Percentiles rank a stretch among this genome's conserved stretches.
Evolutionary conservation across 1,140 invertebrate genomes (phyloP).

Genomic region (Drosophila pruinosa): DNA sequence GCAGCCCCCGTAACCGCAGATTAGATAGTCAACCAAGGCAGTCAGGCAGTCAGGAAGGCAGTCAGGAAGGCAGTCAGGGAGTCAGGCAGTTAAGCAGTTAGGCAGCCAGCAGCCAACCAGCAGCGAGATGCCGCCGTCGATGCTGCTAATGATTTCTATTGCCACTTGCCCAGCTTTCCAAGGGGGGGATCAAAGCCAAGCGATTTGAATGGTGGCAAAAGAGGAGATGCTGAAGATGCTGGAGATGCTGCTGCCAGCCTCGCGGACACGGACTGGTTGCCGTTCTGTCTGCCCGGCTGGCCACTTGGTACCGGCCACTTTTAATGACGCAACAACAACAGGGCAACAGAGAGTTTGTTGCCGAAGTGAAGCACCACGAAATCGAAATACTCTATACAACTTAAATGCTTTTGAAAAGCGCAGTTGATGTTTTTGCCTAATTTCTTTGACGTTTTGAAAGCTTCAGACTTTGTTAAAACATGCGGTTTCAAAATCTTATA

Average conservation of each 20-base stretch:
- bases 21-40: constrained; percentile 63
- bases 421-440: too few species aligned
- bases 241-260: neutral
- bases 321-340: constrained; percentile 64
- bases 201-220: too few species aligned
- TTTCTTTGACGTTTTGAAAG: too few species aligned
- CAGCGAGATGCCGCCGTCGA: constrained; percentile 31
- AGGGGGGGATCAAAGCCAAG: neutral
- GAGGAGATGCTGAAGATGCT: neutral
- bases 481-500: too few species aligned
- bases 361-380: neutral
- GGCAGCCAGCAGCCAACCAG: neutral
- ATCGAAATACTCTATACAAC: neutral
- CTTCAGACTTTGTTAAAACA: too few species aligned
- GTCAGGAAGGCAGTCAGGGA: neutral
- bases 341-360: neutral
- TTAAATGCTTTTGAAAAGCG: too few species aligned
- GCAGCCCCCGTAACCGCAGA: constrained; percentile 55
- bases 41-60: neutral
- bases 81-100: neutral
- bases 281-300: constrained; percentile 48
- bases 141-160: constrained; percentile 78
- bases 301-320: constrained; percentile 42
- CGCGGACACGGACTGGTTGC: constrained; percentile 32
- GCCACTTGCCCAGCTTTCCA: constrained; percentile 28